A percentile compares a stretch with the other conserved stretches of the same genome.
Conservation (phyloP, 2,888 invertebrate genomes). For the Ornithoptera alexandrae region DNA sequence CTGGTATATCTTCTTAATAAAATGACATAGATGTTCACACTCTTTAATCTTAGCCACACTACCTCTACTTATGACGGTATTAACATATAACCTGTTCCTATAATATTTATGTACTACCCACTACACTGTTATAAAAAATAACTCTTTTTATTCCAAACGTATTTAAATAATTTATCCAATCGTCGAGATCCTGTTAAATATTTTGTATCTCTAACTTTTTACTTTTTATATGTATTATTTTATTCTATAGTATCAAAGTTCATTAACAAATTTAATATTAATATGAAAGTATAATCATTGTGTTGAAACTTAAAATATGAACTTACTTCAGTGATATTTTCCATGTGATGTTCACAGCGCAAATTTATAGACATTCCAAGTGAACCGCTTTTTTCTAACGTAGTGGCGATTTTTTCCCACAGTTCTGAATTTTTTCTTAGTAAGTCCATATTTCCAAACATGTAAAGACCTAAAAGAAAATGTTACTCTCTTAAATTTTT, state of each 20-base stretch:
- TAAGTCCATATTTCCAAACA: constrained; percentile 83
- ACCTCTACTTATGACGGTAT: no score
- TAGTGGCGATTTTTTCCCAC: constrained; percentile 77
- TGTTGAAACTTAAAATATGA: not conserved
- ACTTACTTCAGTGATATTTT: constrained; percentile 61
- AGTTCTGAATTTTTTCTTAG: constrained; percentile 70
- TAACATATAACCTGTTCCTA: no score
- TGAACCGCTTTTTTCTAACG: constrained; percentile 62
- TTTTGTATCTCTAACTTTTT: not conserved
- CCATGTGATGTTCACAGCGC: constrained; percentile 74
- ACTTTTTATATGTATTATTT: not conserved
- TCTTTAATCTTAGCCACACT: no score
- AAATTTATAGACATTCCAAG: constrained; percentile 66
- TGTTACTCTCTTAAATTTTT: no score
- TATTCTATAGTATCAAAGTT: not conserved
- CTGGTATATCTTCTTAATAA: no score
- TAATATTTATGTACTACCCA: no score
- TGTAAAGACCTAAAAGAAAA: constrained; percentile 76
- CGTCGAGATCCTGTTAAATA: no score
- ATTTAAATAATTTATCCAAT: no score
- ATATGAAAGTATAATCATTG: not conserved
- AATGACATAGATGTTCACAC: no score
- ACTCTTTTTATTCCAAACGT: no score
- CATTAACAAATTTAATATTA: no score
- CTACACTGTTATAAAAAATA: no score